A percentile compares a stretch with the other conserved stretches of the same genome.
phyloP scores from a whole-genome alignment of 2,888 invertebrate genomes.

The Oasisia sp. region DNA sequence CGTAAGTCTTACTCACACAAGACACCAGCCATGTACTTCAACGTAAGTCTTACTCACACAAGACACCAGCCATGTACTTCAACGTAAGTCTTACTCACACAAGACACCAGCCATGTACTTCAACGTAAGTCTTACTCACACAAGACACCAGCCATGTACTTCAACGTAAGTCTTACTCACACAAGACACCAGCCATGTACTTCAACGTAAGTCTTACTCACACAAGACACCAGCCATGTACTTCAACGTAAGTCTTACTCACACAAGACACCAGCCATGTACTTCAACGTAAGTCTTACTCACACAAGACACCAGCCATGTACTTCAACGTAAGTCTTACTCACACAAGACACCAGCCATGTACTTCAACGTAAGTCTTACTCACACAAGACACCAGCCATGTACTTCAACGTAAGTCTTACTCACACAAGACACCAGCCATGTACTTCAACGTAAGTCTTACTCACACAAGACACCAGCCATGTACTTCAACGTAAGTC shows the following conservation, averaged over 20 bases:
- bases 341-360: constrained; percentile 72
- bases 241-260: constrained; percentile 74
- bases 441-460: constrained; percentile 77
- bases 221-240: constrained; percentile 73
- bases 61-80: constrained; percentile 75
- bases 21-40: constrained; percentile 76
- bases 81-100: constrained; percentile 72
- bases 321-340: constrained; percentile 75
- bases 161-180: constrained; percentile 74
- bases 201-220: constrained; percentile 74
- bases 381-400: constrained; percentile 71
- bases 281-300: constrained; percentile 75
- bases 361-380: constrained; percentile 75
- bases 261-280: constrained; percentile 73
- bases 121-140: constrained; percentile 72
- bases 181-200: constrained; percentile 74
- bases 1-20: constrained; percentile 69
- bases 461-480: constrained; percentile 70
- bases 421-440: constrained; percentile 70
- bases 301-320: constrained; percentile 72
- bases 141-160: constrained; percentile 74
- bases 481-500: constrained; percentile 77
- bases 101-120: constrained; percentile 75
- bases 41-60: constrained; percentile 71
- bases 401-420: constrained; percentile 76